Evolutionary conservation across 2,888 invertebrate genomes (phyloP).

Genomic region (Amphipyra tragopoginis): DNA sequence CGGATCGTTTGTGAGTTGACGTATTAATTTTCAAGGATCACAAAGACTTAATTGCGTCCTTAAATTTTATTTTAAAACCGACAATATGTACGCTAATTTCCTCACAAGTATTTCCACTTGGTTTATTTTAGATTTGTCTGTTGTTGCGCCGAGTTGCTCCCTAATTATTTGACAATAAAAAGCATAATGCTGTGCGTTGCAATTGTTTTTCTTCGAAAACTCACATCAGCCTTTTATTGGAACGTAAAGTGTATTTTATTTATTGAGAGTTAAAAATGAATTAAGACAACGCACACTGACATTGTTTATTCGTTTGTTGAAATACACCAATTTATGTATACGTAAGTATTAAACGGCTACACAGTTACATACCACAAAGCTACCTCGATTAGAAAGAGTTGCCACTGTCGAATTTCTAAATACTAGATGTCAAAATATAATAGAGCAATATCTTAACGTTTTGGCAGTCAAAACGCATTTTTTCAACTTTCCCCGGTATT

Average conservation of each 20-base stretch:
- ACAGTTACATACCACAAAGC: conserved; percentile 35
- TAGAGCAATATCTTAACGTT: conserved; percentile 29
- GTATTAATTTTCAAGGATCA: conserved; percentile 84
- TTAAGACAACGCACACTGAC: conserved; percentile 52
- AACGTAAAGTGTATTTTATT: conserved; percentile 80
- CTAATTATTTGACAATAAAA: conserved; percentile 82
- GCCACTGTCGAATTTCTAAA: conserved; percentile 20
- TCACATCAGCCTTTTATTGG: conserved; percentile 74
- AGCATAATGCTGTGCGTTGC: conserved; percentile 72
- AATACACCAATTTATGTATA: conserved; percentile 9
- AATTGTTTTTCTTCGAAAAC: conserved; percentile 73
- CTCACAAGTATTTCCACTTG: conserved; percentile 53
- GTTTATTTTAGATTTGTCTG: conserved; percentile 74
- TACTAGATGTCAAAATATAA: conserved; percentile 17
- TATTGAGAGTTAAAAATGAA: conserved; percentile 79
- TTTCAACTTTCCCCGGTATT: conserved; percentile 49
- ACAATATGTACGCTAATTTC: conserved; percentile 78
- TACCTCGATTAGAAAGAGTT: conserved; percentile 13
- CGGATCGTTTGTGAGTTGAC: conserved; percentile 72
- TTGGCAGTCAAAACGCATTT: conserved; percentile 24
- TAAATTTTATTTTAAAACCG: conserved; percentile 86
- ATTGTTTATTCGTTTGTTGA: conserved; percentile 29
- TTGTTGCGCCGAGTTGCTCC: conserved; percentile 69
- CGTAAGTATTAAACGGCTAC: background rate
- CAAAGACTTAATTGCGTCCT: conserved; percentile 83